phyloP scores from a whole-genome alignment of 2,888 invertebrate species.

The Horisme vitalbata region DNA sequence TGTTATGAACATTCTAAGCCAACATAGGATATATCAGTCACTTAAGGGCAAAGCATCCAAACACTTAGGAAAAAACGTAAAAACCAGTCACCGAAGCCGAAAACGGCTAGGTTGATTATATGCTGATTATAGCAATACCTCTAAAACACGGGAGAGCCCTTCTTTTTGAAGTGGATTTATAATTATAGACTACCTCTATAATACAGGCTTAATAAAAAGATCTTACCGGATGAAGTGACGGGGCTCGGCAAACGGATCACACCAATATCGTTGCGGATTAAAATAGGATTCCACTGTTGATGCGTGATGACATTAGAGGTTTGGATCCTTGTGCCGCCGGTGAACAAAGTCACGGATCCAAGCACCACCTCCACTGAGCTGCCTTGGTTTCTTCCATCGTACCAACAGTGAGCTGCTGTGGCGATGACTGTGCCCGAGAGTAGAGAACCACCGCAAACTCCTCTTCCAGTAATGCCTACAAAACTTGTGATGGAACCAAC shows the following conservation, averaged over 20 bases:
- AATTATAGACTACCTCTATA: not conserved
- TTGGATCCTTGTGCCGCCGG: not conserved
- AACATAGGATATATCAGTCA: too few relatives aligned
- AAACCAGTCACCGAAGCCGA: too few relatives aligned
- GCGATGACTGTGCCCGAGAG: constrained; percentile 23
- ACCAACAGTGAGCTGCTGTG: constrained; percentile 50
- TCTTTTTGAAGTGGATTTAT: not conserved
- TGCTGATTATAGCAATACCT: too few relatives aligned
- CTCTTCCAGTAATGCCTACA: constrained; percentile 1
- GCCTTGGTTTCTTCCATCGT: constrained; percentile 42
- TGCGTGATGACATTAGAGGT: constrained; percentile 41
- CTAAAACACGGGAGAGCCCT: too few relatives aligned
- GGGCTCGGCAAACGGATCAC: constrained; percentile 32
- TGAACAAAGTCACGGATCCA: constrained; percentile 23
- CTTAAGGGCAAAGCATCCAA: too few relatives aligned
- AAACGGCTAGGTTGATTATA: too few relatives aligned
- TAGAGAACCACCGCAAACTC: constrained; percentile 50
- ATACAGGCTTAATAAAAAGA: not conserved
- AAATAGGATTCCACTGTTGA: constrained; percentile 40
- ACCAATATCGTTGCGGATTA: constrained; percentile 47
- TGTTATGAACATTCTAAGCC: too few relatives aligned
- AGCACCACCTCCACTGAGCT: not conserved
- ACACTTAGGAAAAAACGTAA: too few relatives aligned
- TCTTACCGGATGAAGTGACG: constrained; percentile 34
- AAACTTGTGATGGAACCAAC: constrained; percentile 31